Base-by-base conservation (phyloP, 1,140 invertebrate species). In the Lucilia cuprina region DNA sequence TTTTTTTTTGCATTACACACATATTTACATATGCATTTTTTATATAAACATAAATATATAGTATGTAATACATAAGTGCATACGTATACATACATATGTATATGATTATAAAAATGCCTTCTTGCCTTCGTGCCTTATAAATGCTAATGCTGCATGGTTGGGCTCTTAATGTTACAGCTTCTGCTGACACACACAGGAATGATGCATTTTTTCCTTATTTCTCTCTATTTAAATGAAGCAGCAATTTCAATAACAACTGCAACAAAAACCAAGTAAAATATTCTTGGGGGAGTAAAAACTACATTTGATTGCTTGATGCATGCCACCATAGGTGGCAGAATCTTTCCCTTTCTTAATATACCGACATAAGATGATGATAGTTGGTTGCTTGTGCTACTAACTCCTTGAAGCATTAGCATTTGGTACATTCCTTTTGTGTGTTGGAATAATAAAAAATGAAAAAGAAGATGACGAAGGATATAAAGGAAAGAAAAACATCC, bases 341-440 rank as follows among this genome's bases (percentile, higher is more conserved):
- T 70, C 65, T 8, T 70, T 70, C n/a, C 55, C 0, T 60, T 10
- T 5, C 13, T 14, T 7, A 60, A 60, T 60, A 60, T 60, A 13
- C 55, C 55, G 12, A 13, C 55, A 17, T 14, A 12, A 14, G 50
- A 12, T 55, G 50, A 12, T 5, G 50, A 12, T 55, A 12, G 13
- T 60, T 41, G 55, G 55, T 14, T 60, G 55, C 55, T 60, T 60
- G 13, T 17, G 55, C 55, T 1, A 17, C n/a, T 70, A 70, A 70
- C 65, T 70, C 65, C 65, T 70, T 70, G n/a, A 70, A 21, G 65
- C 19, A 70, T 70, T 70, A 70, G 65, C n/a, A 70, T 70, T 70
- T 70, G n/a, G n/a, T 70, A 70, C 65, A 70, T 70, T 70, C 65
- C 65, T 70, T 70, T 70, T 70, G 65, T 70, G 65, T 55, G 50